Conservation (phyloP, 2,888 invertebrate genomes). For the Acronicta leporina region DNA sequence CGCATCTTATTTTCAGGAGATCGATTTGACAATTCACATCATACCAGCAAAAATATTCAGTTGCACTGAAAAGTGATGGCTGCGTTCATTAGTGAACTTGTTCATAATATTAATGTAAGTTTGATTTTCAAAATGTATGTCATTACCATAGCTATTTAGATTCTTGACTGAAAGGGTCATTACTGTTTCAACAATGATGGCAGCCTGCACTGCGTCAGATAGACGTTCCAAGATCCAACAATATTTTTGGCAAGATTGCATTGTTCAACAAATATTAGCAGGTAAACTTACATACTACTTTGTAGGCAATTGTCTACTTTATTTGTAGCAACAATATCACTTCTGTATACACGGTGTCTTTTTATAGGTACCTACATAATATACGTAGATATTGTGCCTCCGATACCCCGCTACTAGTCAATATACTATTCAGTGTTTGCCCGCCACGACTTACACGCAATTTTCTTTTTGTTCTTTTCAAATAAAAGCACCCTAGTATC, state of each 20-base stretch:
- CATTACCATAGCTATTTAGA: not conserved
- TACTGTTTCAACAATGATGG: slow-evolving; percentile 27
- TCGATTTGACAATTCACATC: not conserved
- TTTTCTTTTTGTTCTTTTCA: slow-evolving; percentile 50
- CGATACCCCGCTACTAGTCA: slow-evolving; percentile 44
- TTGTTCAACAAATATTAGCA: slow-evolving; percentile 36
- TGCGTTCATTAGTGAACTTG: slow-evolving; percentile 26
- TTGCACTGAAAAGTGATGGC: slow-evolving; percentile 21
- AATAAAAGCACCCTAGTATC: slow-evolving; percentile 46
- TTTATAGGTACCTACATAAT: slow-evolving; percentile 6
- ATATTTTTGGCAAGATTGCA: slow-evolving; percentile 35
- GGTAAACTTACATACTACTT: slow-evolving; percentile 31
- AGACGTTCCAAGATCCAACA: slow-evolving; percentile 23
- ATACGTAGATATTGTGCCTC: slow-evolving; percentile 27
- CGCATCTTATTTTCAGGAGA: too few species aligned
- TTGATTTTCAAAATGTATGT: slow-evolving; percentile 10
- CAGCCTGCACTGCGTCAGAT: slow-evolving; percentile 7
- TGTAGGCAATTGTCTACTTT: slow-evolving; percentile 33
- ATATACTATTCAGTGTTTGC: slow-evolving; percentile 58
- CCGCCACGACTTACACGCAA: slow-evolving; percentile 51
- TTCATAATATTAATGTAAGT: not conserved
- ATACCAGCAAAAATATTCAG: slow-evolving; percentile 6
- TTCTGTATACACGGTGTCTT: slow-evolving; percentile 16
- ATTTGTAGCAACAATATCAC: slow-evolving; percentile 30
- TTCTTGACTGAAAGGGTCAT: not conserved